These are phyloP conservation scores for Argyrosomus regius DNA, from an alignment of 2,797 vertebrate genomes.

Conservation along the genomic window DNA sequence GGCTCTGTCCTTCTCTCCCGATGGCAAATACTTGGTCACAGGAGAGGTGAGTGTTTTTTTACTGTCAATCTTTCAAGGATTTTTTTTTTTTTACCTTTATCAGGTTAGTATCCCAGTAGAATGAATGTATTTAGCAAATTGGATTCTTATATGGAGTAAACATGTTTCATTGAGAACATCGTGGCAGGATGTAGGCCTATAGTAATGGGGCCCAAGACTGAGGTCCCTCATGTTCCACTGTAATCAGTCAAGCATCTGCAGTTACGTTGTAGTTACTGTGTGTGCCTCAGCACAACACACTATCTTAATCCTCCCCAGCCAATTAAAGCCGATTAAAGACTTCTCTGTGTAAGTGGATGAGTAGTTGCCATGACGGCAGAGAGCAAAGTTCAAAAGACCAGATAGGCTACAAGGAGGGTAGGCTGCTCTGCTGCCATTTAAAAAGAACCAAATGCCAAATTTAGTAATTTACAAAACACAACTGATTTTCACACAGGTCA, in stretches of 20 bases:
- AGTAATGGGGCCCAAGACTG: background rate
- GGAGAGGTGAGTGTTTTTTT: slow-evolving; percentile 91
- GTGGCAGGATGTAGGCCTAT: background rate
- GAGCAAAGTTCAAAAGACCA: slow-evolving; percentile 66
- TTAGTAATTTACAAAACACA: background rate
- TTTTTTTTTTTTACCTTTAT: background rate
- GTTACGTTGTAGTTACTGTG: slow-evolving; percentile 37
- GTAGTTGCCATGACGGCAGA: slow-evolving; percentile 68
- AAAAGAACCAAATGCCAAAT: background rate
- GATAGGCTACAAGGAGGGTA: background rate
- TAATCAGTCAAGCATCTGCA: slow-evolving; percentile 16
- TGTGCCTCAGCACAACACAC: slow-evolving; percentile 34
- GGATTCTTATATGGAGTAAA: background rate
- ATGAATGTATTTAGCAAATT: background rate
- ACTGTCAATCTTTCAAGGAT: background rate
- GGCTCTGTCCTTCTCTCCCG: slow-evolving; percentile 94
- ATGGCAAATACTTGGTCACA: slow-evolving; percentile 95
- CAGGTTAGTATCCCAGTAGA: background rate
- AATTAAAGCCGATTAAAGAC: slow-evolving; percentile 79
- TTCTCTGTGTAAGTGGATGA: slow-evolving; percentile 69
- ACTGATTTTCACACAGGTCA: background rate
- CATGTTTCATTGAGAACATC: background rate
- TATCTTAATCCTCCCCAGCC: slow-evolving; percentile 68
- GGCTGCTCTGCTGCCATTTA: background rate
- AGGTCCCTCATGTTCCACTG: background rate